phyloP scores from a whole-genome alignment of 2,113 vertebrate species.

The Pseudois nayaur region DNA sequence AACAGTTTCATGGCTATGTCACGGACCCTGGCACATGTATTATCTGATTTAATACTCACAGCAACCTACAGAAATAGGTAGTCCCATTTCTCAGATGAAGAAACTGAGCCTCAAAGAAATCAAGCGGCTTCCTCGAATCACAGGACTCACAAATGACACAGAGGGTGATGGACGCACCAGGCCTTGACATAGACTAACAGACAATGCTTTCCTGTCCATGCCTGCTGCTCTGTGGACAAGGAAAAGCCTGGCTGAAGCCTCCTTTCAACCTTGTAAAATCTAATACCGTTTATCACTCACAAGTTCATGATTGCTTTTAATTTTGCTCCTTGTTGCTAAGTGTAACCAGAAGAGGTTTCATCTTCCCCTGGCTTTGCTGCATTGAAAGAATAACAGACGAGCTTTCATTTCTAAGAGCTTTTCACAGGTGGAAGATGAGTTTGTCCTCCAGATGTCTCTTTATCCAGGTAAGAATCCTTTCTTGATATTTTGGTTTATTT shows the following conservation, averaged over 20 bases:
- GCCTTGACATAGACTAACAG: accelerated
- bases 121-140: background rate
- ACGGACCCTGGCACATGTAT: background rate
- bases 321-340: background rate
- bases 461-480: background rate
- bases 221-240: background rate
- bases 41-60: background rate
- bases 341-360: background rate
- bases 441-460: background rate
- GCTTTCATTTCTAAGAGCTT: background rate
- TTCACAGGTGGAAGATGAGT: background rate
- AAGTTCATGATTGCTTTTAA: background rate
- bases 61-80: background rate
- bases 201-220: accelerated
- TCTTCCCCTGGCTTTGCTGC: background rate
- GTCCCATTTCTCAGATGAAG: background rate
- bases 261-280: background rate
- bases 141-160: too few species aligned
- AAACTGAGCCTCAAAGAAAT: background rate
- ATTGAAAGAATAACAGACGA: background rate
- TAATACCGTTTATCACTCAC: background rate
- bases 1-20: background rate
- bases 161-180: accelerated
- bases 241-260: background rate
- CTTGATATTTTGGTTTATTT: background rate